Percentiles rank a stretch among this genome's conserved stretches.
These are phyloP conservation scores for Zootoca vivipara DNA, from an alignment of 2,113 vertebrate species.

Conservation along the genomic window DNA sequence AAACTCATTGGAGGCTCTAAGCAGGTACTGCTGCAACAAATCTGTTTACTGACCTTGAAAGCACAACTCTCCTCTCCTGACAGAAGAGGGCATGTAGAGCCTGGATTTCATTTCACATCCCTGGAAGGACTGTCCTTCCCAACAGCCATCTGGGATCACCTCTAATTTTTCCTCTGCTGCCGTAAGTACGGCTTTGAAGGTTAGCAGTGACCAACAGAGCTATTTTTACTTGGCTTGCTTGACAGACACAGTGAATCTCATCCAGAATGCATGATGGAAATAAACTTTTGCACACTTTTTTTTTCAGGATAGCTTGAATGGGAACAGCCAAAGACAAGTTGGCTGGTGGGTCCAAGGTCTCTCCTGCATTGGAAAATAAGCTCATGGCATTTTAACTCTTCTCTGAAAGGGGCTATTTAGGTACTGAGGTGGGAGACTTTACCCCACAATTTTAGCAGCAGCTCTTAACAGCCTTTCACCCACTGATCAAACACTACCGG, in stretches of 20 bases:
- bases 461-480: not conserved
- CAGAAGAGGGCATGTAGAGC: slow-evolving; percentile 29
- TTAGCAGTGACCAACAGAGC: not conserved
- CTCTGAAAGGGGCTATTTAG: not conserved
- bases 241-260: not conserved
- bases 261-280: slow-evolving; percentile 28
- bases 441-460: not conserved
- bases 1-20: rapidly evolving
- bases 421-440: not conserved
- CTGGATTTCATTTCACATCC: slow-evolving; percentile 24
- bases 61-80: not conserved
- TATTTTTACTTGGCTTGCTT: slow-evolving; percentile 35
- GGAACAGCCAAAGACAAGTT: not conserved
- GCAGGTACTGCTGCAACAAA: slow-evolving; percentile 4
- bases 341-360: not conserved
- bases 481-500: not conserved
- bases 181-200: slow-evolving; percentile 3
- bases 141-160: not conserved
- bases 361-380: not conserved
- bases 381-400: not conserved
- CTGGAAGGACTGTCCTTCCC: slow-evolving; percentile 27
- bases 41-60: slow-evolving; percentile 40
- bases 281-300: not conserved
- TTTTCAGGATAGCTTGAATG: not conserved
- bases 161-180: not conserved